A percentile compares a stretch with the other conserved stretches of the same genome.
phyloP scores from a whole-genome alignment of 2,888 invertebrate genomes.

The Oscheius sp. region DNA sequence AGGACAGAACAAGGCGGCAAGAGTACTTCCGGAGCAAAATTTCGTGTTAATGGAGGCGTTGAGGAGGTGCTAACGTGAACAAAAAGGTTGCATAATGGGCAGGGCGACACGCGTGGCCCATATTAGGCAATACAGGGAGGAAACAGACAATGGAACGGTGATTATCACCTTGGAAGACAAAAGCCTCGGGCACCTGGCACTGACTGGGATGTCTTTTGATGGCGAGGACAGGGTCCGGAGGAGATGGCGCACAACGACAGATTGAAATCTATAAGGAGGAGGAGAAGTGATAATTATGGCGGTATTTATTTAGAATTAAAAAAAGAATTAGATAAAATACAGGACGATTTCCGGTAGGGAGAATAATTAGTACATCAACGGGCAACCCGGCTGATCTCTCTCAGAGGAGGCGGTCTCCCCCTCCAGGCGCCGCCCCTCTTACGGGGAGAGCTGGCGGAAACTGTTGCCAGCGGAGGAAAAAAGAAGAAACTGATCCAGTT shows the following conservation, averaged over 20 bases:
- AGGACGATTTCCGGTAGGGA: constrained; percentile 25
- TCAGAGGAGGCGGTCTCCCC: not conserved
- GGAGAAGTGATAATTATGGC: not conserved
- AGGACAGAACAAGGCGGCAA: not conserved
- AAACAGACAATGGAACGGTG: constrained; percentile 20
- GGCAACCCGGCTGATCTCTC: constrained; percentile 30
- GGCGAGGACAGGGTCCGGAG: not conserved
- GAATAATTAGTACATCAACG: constrained; percentile 36
- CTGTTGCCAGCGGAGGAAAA: constrained; percentile 5
- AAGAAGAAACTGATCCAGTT: not conserved
- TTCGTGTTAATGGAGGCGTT: constrained; percentile 21
- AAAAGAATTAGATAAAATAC: not conserved
- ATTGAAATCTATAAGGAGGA: not conserved
- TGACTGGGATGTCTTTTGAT: not conserved
- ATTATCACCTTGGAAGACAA: constrained; percentile 36
- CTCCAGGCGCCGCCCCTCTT: constrained; percentile 6
- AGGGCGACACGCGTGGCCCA: constrained; percentile 23
- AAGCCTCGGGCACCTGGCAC: constrained; percentile 30
- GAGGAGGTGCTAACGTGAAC: constrained; percentile 33
- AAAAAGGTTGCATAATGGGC: constrained; percentile 36
- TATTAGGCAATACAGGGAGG: constrained; percentile 25
- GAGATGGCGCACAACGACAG: not conserved
- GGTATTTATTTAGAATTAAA: not conserved
- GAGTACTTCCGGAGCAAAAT: constrained; percentile 16
- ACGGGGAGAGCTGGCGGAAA: not conserved